Base-by-base conservation (phyloP, 30 jellyfish, hydroid and myxozoan genomes). In the Aurelia aurita region DNA sequence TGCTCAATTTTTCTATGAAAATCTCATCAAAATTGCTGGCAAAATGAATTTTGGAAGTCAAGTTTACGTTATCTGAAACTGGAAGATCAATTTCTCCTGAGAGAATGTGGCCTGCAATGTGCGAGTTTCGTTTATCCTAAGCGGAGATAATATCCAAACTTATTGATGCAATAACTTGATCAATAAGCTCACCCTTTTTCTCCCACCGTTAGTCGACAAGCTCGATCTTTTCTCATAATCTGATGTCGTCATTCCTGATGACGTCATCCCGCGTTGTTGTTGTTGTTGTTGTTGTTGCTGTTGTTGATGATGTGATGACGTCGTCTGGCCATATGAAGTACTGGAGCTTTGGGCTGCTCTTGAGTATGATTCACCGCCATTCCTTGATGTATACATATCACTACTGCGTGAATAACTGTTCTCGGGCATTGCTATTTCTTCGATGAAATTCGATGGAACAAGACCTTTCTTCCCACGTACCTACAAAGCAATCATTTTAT, bases 371-470 rank as follows among this genome's bases (percentile, higher is more conserved):
- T 83, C 80, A 60, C 77, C 72, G 49, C 69, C 75, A 55, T 67
- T 62, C 8, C 86, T 58, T 25, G 74, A 54, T 6, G 87, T 13
- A 20, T 71, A 62, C 44, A 45, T 55, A 12, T 70, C 69, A 31
- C 87, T 29, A 7, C 79, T 72, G 23, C 82, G 35, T 25, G 93
- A 34, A 39, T 67, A 55, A 65, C 83, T 70, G 49, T 58, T 71
- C 23, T 83, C 87, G 18, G 89, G 76, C 67, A 85, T 68, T 31
- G 95, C 51, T 0, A 85, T 85, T 39, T 85, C 95, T 85, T 94
- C 99, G 27, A 94, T 87, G 85, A 94, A 94, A 83, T 94, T 94
- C 54, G 99, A 94, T 3, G 99, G 99, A 44, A 94, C 97, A 58
- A 94, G 57, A 14, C 99, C 99, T 62, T 79, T 84, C 91, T 84